Conservation (phyloP, 2,797 vertebrate species). For the Ispidina picta region DNA sequence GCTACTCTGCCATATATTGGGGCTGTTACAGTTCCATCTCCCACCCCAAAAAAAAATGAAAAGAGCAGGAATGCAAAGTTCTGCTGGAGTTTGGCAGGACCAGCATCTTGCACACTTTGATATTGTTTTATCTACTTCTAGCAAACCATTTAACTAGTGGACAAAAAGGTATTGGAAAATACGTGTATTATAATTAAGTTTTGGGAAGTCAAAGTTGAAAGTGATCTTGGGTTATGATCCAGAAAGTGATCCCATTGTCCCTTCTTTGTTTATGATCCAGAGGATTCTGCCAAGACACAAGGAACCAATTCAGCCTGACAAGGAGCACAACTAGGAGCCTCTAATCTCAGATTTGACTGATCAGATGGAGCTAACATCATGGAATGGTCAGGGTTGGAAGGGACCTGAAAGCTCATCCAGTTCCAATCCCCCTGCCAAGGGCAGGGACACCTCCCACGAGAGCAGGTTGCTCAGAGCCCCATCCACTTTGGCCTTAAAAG, state of each 20-base stretch:
- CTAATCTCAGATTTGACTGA: background rate
- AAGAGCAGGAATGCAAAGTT: background rate
- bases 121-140: background rate
- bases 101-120: background rate
- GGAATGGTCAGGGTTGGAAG: too few species aligned
- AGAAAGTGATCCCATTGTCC: background rate
- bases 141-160: background rate
- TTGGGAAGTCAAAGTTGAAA: background rate
- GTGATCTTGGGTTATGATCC: too few species aligned
- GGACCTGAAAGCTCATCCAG: too few species aligned
- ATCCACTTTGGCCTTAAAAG: too few species aligned
- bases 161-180: background rate
- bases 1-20: background rate
- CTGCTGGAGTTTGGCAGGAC: background rate
- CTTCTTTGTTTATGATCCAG: background rate
- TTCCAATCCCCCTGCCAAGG: too few species aligned
- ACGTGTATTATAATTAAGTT: background rate
- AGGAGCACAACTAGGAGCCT: background rate
- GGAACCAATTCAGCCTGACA: background rate
- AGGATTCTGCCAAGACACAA: background rate
- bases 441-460: too few species aligned
- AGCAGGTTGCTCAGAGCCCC: too few species aligned
- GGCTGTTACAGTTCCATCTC: background rate
- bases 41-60: too few species aligned
- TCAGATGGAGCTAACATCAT: too few species aligned